These are phyloP conservation scores for Cettia cetti DNA, from an alignment of 2,113 vertebrate genomes.

Conservation along the genomic window DNA sequence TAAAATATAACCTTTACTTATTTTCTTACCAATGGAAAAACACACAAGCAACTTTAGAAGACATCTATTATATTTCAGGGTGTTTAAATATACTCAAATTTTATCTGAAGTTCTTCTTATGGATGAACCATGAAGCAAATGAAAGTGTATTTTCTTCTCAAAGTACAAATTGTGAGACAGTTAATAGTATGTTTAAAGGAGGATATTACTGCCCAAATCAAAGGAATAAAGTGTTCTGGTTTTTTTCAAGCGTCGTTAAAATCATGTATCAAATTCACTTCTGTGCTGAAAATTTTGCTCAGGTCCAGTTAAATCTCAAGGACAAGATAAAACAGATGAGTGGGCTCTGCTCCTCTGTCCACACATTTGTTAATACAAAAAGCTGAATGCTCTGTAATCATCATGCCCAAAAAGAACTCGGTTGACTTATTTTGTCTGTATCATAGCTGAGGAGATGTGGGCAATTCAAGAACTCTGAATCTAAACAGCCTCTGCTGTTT, in stretches of 20 bases:
- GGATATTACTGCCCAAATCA: background rate
- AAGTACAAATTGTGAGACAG: background rate
- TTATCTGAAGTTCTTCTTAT: background rate
- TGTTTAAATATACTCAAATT: background rate
- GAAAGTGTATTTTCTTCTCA: background rate
- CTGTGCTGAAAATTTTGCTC: background rate
- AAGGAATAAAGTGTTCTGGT: background rate
- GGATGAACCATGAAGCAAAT: background rate
- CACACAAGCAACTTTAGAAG: background rate
- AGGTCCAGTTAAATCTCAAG: background rate
- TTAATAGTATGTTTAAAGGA: background rate
- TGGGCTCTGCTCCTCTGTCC: background rate
- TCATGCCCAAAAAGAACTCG: background rate
- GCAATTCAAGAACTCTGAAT: background rate
- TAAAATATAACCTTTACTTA: background rate
- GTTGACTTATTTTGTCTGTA: background rate
- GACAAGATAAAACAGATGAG: background rate
- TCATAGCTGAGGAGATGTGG: background rate
- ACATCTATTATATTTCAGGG: background rate
- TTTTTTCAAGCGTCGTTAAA: background rate
- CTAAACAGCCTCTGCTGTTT: background rate
- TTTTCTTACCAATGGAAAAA: background rate
- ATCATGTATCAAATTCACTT: background rate
- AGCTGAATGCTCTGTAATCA: background rate
- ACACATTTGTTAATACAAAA: background rate